Evolutionary conservation across 2,797 vertebrate species (phyloP), one percentile per base, ranked within the genome.

Genomic region (Brachyrhaphis roseni): DNA sequence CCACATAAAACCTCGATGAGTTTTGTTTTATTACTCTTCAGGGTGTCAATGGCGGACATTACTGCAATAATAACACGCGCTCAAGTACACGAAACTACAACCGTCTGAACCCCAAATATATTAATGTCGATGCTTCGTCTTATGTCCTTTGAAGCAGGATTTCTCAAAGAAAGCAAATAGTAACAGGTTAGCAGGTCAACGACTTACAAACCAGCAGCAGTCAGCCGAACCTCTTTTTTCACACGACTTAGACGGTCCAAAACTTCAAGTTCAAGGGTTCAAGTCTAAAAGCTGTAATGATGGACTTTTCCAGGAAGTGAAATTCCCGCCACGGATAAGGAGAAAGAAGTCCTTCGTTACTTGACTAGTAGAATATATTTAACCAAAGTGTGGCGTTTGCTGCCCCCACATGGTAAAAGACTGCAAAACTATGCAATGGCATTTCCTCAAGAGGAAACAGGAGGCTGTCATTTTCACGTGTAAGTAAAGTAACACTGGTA

Each of bases 1-100:
- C 4, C 74, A 28, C 77, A 84, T 46, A 96, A 66, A 80, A 4
- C 68, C 0, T 0, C 0, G 0, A 70, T 34, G 26, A 95, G 66
- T 10, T 3, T 5, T 4, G 83, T 87, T 89, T 95, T 93, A 3
- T 91, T 91, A 0, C 39, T 0, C 41, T 59, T 87, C 0, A 95
- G 0, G 0, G 12, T 71, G 20, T 84, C 53, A 78, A 36, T 82
- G 18, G 82, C 90, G 41, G 82, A 31, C 91, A 93, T 94, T 5
- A 15, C 0, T 84, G 81, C 77, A 5, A n/a, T 11, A 3, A 55
- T 26, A 11, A 55, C 8, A 12, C 23, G 8, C 7, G 55, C 20
- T 23, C 26, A 55, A 39, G 41, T 12, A 31, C 7, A 43, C 1
- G 0, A 23, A 76, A 66, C 10, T 31, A 6, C 4, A 31, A 28